A percentile compares a stretch with the other conserved stretches of the same genome.
These are phyloP conservation scores for Gallinago solitaria DNA, from an alignment of 2,797 vertebrate species.

Conservation along the genomic window DNA sequence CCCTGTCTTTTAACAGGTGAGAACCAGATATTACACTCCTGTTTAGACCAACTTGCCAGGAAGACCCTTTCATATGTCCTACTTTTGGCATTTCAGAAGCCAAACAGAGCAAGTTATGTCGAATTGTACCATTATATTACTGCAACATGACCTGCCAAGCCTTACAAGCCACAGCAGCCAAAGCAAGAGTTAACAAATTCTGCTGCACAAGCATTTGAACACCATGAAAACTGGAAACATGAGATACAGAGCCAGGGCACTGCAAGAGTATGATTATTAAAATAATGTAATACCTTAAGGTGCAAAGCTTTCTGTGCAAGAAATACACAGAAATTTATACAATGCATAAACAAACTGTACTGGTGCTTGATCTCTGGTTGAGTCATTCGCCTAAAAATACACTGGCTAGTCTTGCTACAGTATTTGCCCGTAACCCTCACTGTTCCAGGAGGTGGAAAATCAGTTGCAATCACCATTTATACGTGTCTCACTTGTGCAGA, in stretches of 20 bases:
- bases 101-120: neutral
- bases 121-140: neutral
- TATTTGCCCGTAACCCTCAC: slow-evolving; percentile 76
- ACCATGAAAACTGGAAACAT: neutral
- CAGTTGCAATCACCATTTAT: slow-evolving; percentile 9
- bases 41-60: neutral
- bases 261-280: neutral
- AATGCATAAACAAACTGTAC: slow-evolving; percentile 51
- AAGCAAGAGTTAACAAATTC: slow-evolving; percentile 31
- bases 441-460: slow-evolving; percentile 64
- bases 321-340: slow-evolving; percentile 39
- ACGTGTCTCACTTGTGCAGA: neutral
- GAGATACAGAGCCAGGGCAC: neutral
- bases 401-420: slow-evolving; percentile 74
- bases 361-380: slow-evolving; percentile 60
- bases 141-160: neutral
- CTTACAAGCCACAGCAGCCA: slow-evolving; percentile 18
- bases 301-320: slow-evolving; percentile 4
- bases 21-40: neutral
- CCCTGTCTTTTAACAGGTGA: neutral
- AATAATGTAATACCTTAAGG: neutral
- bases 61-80: neutral
- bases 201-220: neutral
- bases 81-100: neutral
- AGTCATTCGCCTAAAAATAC: slow-evolving; percentile 86